Evolutionary conservation across 2,797 vertebrate genomes (phyloP), one percentile per base, ranked within the genome.

Genomic region (Trachurus trachurus): DNA sequence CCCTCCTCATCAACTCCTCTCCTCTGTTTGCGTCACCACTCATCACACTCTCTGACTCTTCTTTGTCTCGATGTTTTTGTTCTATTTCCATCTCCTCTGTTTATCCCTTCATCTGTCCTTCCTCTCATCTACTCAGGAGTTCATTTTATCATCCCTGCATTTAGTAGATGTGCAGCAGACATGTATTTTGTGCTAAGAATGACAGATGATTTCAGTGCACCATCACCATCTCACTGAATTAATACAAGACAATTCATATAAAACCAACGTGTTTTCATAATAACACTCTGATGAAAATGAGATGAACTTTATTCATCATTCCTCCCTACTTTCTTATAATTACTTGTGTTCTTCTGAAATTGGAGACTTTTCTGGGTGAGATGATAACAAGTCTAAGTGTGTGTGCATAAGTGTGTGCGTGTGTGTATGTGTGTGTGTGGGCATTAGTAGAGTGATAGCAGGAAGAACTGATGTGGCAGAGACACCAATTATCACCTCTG

Each of bases 401-500:
- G 22, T 45, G 62, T 57, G 34, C 26, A 26, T 26, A 26, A n/a
- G n/a, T 47, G 12, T 75, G 60, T 40, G 26, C 47, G 44, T 52
- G 22, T 40, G 62, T 59, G 45, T 45, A 11, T 74, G 59, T 63
- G 49, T 74, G 59, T 63, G 49, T 44, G 42, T 44, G 15, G 15
- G 13, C 40, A 42, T 19, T 16, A 0, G 3, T 15, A 17, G 44
- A 17, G 34, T 57, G 3, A 54, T n/a, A 17, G 19, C n/a, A 34
- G 8, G 42, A 21, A 56, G 37, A 39, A 9, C 11, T 10, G 22
- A 50, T 21, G 44, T 3, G 9, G 52, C 37, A 61, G 17, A 11
- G 31, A 72, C 9, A 10, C 75, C 63, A 90, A 89, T 92, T 89
- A 91, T 88, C 92, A 75, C 84, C 52, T 88, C 53, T 60, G 69